Conservation (phyloP, 2,113 vertebrate genomes). For the Oryzias javanicus region DNA sequence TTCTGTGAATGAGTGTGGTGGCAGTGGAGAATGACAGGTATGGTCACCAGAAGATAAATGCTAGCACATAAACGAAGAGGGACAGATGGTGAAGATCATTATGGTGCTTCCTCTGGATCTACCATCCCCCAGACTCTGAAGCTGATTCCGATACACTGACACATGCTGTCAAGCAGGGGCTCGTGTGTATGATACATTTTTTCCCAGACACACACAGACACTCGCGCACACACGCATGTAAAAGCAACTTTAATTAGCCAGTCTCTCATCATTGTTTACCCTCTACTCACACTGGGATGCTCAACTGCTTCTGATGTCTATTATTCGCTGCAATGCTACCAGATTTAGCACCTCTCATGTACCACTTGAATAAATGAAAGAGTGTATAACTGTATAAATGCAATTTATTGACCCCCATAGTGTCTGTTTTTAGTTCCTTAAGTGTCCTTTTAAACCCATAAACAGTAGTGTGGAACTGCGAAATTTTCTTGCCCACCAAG, state of each 20-base stretch:
- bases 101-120: constrained; percentile 16
- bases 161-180: constrained; percentile 13
- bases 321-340: constrained; percentile 39
- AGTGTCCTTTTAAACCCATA: constrained; percentile 25
- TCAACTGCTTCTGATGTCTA: constrained; percentile 50
- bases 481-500: constrained; percentile 43
- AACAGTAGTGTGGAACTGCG: constrained; percentile 15
- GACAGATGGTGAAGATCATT: constrained; percentile 33
- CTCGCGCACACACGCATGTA: not conserved
- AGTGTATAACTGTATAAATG: too few species aligned
- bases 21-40: constrained; percentile 6
- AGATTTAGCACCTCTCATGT: not conserved
- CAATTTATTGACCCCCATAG: too few species aligned
- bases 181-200: constrained; percentile 12
- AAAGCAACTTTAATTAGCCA: constrained; percentile 44
- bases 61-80: constrained; percentile 4
- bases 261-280: constrained; percentile 55
- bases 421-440: constrained; percentile 22
- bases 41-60: constrained; percentile 8
- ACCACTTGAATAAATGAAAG: too few species aligned
- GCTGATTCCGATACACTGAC: constrained; percentile 16
- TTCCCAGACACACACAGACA: constrained; percentile 18
- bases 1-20: accelerated
- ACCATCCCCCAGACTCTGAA: constrained; percentile 9
- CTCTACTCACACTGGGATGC: constrained; percentile 33